Evolutionary conservation across 2,797 vertebrate species (phyloP), one percentile per base, ranked within the genome.

Genomic region (Rhabdophis nuchalis): DNA sequence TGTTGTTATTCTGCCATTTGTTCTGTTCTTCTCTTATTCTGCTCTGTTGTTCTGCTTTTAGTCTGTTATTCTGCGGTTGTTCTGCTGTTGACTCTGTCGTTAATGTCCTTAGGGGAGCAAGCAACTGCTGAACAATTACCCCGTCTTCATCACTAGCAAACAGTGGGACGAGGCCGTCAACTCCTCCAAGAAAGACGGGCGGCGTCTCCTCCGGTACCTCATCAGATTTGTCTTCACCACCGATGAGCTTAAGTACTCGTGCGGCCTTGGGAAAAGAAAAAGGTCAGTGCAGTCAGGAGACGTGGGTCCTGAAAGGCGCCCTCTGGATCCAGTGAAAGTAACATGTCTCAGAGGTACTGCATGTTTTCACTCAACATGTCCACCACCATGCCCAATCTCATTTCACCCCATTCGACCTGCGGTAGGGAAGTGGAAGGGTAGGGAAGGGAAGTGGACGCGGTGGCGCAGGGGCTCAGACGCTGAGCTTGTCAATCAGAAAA

Each of bases 81-180:
- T 27, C 27, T 61, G 60, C 12, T 29, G 60, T 29, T 58, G 57
- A 58, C 23, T 58, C 57, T 6, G 20, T 57, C 3, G 6, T 36
- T 9, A 16, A 16, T 72, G 14, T 9, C 16, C 1, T 89, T 97
- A 99, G 99, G 99, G 99, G 95, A 99, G 99, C 95, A 99, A 99
- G 96, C 99, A 99, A 98, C 98, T 99, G 94, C 96, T 99, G 98
- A 99, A 98, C 97, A 99, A 99, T 98, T 99, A 99, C 92, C 99
- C 99, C 12, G 99, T 99, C 96, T 99, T 99, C 98, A 99, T 99
- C 98, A 98, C 98, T 85, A 99, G 99, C 96, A 99, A 99, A 97
- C 99, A 99, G 97, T 99, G 99, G 99, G 99, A 99, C 27, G 99
- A 99, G 97, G 99, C 99, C 6, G 99, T 99, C 94, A 99, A 99